phyloP scores from a whole-genome alignment of 2,888 invertebrate genomes.

The Drosophila borealis region DNA sequence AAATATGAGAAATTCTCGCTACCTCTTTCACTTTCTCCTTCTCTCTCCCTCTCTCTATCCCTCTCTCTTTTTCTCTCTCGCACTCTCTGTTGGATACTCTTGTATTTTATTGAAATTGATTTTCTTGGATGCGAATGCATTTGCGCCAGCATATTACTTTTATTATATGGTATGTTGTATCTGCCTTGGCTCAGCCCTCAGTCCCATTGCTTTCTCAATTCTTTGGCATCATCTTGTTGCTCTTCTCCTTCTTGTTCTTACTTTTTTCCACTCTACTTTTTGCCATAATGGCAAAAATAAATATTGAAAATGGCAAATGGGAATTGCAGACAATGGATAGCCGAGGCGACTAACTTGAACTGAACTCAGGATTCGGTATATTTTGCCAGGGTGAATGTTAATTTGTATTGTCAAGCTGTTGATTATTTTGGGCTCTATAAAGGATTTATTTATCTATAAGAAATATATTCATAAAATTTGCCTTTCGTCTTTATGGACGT shows the following conservation, averaged over 20 bases:
- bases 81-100: constrained; percentile 41
- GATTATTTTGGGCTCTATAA: constrained; percentile 3
- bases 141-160: constrained; percentile 80
- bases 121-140: constrained; percentile 77
- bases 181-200: constrained; percentile 18
- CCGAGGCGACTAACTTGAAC: constrained; percentile 19
- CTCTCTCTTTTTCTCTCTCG: background rate
- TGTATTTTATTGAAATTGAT: constrained; percentile 80
- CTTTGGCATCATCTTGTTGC: constrained; percentile 31
- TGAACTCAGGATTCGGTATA: constrained; percentile 13
- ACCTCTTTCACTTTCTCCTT: background rate
- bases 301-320: constrained; percentile 78
- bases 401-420: constrained; percentile 30
- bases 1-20: constrained; percentile 52
- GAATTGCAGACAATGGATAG: constrained; percentile 71
- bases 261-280: constrained; percentile 7
- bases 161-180: constrained; percentile 70
- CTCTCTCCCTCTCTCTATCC: background rate
- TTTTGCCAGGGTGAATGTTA: constrained; percentile 19
- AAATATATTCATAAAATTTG: no score
- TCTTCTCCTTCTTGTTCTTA: constrained; percentile 1
- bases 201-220: constrained; percentile 48
- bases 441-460: no score
- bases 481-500: no score
- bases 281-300: constrained; percentile 65